Percentiles rank a stretch among this genome's conserved stretches.
Conservation (phyloP, 1,140 invertebrate species). For the Eciton burchellii region DNA sequence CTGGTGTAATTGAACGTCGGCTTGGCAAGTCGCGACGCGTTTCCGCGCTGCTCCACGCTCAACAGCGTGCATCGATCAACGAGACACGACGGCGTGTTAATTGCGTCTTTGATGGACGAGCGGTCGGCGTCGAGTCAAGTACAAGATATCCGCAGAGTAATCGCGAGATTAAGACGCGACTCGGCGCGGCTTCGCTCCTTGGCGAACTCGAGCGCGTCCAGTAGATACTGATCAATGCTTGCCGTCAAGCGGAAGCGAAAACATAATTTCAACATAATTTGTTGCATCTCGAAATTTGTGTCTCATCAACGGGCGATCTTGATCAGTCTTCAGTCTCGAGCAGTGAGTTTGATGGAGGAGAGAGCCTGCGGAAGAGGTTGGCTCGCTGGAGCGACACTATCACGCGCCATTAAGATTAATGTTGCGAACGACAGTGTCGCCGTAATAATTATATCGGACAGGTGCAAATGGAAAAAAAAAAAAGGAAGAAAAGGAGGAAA, state of each 20-base stretch:
- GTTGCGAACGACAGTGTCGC: not conserved
- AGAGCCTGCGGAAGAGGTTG: not conserved
- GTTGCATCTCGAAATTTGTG: not conserved
- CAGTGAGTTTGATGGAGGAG: not conserved
- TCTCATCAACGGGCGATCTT: not conserved
- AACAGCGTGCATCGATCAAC: slow-evolving; percentile 11
- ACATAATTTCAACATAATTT: too few relatives aligned
- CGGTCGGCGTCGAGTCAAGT: not conserved
- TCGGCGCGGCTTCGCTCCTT: not conserved
- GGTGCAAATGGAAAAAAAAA: too few relatives aligned
- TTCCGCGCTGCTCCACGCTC: not conserved
- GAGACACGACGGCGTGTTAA: slow-evolving; percentile 30
- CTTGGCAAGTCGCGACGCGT: not conserved
- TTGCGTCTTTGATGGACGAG: slow-evolving; percentile 18
- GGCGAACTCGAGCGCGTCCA: not conserved
- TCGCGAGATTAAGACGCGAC: slow-evolving; percentile 3
- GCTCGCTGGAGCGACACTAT: not conserved
- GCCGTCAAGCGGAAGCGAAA: not conserved
- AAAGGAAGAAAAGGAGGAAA: slow-evolving; percentile 3
- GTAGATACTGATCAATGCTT: not conserved
- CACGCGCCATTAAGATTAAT: not conserved
- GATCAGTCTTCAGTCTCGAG: not conserved
- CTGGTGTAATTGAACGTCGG: slow-evolving; percentile 19
- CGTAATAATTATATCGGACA: slow-evolving; percentile 28
- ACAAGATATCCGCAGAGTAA: not conserved